Percentiles rank a stretch among this genome's conserved stretches.
Conservation (phyloP, 2,888 invertebrate genomes). For the Melanostoma scalare region DNA sequence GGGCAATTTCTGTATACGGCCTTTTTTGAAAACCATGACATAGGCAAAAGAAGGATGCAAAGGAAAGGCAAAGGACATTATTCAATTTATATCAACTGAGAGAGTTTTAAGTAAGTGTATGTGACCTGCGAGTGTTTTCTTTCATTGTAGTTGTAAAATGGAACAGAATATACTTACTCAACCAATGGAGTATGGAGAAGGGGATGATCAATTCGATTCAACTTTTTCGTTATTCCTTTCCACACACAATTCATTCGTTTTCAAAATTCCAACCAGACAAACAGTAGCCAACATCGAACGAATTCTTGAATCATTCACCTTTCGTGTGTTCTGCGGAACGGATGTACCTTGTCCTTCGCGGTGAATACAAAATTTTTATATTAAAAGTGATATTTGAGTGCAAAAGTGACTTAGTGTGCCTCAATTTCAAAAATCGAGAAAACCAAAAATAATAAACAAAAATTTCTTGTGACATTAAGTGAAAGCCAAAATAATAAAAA, state of each 20-base stretch:
- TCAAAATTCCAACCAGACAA: slow-evolving; percentile 41
- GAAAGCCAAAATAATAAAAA: no score
- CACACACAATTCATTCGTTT: neutral
- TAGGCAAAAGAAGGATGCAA: neutral
- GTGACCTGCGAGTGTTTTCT: neutral
- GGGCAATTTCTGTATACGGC: slow-evolving; percentile 34
- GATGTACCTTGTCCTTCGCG: slow-evolving; percentile 27
- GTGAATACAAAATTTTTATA: slow-evolving; percentile 30
- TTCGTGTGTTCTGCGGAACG: slow-evolving; percentile 51
- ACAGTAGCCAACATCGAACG: slow-evolving; percentile 46
- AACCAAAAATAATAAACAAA: no score
- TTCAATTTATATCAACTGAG: slow-evolving; percentile 49
- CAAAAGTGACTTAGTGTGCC: neutral
- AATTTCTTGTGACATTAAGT: no score
- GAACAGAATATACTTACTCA: neutral
- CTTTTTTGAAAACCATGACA: neutral
- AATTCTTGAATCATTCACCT: slow-evolving; percentile 52
- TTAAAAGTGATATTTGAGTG: neutral
- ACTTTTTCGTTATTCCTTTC: neutral
- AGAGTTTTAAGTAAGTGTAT: neutral
- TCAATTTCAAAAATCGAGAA: no score
- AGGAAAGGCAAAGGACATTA: no score
- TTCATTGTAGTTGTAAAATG: neutral
- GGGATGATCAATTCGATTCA: slow-evolving; percentile 44
- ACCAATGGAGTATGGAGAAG: neutral